phyloP scores from a whole-genome alignment of 2,888 invertebrate genomes.

The Gibbula magus region DNA sequence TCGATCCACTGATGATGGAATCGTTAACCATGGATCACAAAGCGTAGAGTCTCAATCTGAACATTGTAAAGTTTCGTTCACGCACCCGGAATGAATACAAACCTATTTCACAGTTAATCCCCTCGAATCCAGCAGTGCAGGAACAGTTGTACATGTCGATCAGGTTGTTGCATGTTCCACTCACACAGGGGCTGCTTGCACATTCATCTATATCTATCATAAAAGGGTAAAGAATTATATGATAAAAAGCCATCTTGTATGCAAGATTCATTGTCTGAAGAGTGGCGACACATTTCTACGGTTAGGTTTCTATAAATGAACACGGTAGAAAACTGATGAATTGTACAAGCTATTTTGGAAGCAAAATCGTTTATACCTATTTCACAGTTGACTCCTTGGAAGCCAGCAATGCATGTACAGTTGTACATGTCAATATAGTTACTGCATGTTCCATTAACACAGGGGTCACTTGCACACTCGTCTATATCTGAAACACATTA shows the following conservation, averaged over 20 bases:
- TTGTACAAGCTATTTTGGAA: no score
- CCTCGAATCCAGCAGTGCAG: neutral
- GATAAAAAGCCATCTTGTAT: no score
- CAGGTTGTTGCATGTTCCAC: neutral
- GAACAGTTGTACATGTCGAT: neutral
- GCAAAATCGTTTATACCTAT: neutral
- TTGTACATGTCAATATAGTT: neutral
- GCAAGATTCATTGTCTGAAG: no score
- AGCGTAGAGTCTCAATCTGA: no score
- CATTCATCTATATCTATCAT: conserved; percentile 9
- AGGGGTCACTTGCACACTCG: neutral
- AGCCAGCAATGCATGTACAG: neutral
- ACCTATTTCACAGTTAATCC: neutral
- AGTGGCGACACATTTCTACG: no score
- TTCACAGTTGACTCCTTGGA: neutral
- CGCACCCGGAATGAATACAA: neutral
- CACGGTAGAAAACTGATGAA: no score
- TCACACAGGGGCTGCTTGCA: conserved; percentile 2
- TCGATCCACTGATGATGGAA: no score
- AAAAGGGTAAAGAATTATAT: no score
- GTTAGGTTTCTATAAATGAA: no score
- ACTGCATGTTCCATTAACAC: neutral
- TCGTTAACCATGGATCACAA: no score
- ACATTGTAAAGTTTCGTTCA: no score
- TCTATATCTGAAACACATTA: neutral